These are phyloP conservation scores for Eurytoma adleriae DNA, from an alignment of 2,888 invertebrate species.

Conservation along the genomic window DNA sequence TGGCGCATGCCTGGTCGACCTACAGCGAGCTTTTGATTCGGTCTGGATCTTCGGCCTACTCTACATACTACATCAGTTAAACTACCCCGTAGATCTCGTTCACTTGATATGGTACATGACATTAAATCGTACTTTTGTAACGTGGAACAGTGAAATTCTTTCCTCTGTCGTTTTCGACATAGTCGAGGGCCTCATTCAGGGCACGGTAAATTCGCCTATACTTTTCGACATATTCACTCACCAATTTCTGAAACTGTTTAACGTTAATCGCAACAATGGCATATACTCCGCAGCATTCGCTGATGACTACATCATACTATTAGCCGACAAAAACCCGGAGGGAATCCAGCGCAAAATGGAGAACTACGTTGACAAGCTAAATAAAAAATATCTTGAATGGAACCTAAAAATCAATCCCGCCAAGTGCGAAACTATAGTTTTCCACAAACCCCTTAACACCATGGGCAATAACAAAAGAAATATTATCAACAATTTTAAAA, in stretches of 20 bases:
- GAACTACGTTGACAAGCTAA: constrained; percentile 4
- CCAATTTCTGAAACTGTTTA: constrained; percentile 49
- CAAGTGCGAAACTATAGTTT: constrained; percentile 39
- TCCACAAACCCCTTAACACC: constrained; percentile 5
- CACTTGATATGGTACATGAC: constrained; percentile 19
- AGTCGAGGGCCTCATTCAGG: constrained; percentile 20
- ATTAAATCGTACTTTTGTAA: neutral
- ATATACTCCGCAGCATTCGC: constrained; percentile 51
- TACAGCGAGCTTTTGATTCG: constrained; percentile 45
- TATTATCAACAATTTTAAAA: neutral
- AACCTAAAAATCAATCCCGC: constrained; percentile 22
- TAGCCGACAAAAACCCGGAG: neutral
- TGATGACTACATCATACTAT: constrained; percentile 20
- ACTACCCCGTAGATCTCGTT: neutral
- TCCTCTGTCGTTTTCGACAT: neutral
- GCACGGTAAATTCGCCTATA: neutral
- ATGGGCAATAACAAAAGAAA: neutral
- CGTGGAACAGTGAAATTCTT: neutral
- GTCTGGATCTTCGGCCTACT: constrained; percentile 20
- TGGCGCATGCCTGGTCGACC: constrained; percentile 37
- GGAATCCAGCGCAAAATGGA: neutral
- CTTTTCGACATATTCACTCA: constrained; percentile 29
- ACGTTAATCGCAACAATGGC: constrained; percentile 30
- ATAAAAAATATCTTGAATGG: constrained; percentile 21
- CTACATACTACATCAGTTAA: neutral